Percentiles rank a stretch among this genome's conserved stretches.
These are phyloP conservation scores for Hepsetus odoe DNA, from an alignment of 2,113 vertebrate genomes.

Conservation along the genomic window DNA sequence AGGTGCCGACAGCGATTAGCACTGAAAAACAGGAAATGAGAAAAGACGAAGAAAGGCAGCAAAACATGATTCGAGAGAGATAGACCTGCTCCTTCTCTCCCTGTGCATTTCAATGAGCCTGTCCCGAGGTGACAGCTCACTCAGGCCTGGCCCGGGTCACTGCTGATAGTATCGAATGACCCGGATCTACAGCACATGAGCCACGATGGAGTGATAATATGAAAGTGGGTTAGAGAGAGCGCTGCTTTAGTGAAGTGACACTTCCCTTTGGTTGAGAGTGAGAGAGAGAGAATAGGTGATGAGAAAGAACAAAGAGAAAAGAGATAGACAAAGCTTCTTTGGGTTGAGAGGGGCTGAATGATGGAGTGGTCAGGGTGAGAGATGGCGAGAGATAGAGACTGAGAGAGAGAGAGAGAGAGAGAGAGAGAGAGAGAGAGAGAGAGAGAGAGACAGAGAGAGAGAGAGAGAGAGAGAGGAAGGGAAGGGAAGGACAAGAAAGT, in stretches of 20 bases:
- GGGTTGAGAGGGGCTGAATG: no score
- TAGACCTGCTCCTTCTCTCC: constrained; percentile 41
- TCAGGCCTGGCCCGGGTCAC: neutral
- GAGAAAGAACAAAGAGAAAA: neutral
- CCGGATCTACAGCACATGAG: constrained; percentile 35
- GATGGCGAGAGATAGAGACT: neutral
- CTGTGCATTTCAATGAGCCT: neutral
- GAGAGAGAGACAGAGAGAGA: no score
- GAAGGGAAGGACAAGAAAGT: neutral
- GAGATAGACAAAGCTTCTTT: neutral
- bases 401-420: no score
- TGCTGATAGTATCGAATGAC: constrained; percentile 35
- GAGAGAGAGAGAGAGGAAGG: neutral
- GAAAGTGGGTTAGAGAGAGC: constrained; percentile 47
- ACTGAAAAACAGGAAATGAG: constrained; percentile 59
- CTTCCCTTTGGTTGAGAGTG: constrained; percentile 48
- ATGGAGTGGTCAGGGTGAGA: neutral
- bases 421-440: no score
- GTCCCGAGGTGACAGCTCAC: neutral
- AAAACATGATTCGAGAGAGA: constrained; percentile 45
- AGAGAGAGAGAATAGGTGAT: neutral
- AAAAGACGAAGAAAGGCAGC: constrained; percentile 42
- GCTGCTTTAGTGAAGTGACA: constrained; percentile 32
- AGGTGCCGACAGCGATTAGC: constrained; percentile 46
- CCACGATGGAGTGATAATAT: constrained; percentile 46